phyloP scores from a whole-genome alignment of 2,888 invertebrate genomes.

The Apoda limacodes region DNA sequence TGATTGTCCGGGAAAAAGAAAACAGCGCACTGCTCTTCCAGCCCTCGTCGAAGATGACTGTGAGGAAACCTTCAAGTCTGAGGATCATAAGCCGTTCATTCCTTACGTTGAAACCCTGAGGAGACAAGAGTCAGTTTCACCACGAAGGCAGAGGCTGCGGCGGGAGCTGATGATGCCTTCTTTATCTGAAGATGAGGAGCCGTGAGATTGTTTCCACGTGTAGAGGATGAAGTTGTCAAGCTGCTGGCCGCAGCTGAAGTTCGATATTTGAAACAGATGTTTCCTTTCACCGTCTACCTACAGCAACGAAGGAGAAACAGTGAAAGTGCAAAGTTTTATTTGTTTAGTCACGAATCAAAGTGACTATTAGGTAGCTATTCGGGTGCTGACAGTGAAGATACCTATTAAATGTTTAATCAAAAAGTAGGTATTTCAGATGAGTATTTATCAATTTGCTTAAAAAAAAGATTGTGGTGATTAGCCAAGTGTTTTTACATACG shows the following conservation, averaged over 20 bases:
- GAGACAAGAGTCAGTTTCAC: conserved; percentile 54
- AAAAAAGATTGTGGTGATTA: too few species aligned
- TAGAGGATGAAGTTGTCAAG: conserved; percentile 47
- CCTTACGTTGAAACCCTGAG: conserved; percentile 43
- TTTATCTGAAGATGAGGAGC: conserved; percentile 60
- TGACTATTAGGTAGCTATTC: too few species aligned
- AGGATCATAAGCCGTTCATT: conserved; percentile 37
- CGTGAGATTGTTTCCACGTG: conserved; percentile 35
- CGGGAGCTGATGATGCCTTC: conserved; percentile 54
- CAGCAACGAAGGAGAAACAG: too few species aligned
- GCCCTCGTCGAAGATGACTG: conserved; percentile 38
- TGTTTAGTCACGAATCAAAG: too few species aligned
- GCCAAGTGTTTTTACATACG: too few species aligned
- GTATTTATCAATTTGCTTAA: too few species aligned
- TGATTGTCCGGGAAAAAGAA: conserved; percentile 41
- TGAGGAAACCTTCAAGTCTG: conserved; percentile 41
- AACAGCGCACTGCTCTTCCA: conserved; percentile 35
- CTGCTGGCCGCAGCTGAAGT: conserved; percentile 29
- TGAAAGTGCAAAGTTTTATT: too few species aligned
- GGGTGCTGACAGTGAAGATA: too few species aligned
- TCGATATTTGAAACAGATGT: too few species aligned
- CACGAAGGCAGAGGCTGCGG: conserved; percentile 46
- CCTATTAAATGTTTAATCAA: too few species aligned
- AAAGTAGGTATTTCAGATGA: too few species aligned
- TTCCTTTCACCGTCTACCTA: too few species aligned